Evolutionary conservation across 2,113 vertebrate genomes (phyloP).

Genomic region (Rhombomys opimus): DNA sequence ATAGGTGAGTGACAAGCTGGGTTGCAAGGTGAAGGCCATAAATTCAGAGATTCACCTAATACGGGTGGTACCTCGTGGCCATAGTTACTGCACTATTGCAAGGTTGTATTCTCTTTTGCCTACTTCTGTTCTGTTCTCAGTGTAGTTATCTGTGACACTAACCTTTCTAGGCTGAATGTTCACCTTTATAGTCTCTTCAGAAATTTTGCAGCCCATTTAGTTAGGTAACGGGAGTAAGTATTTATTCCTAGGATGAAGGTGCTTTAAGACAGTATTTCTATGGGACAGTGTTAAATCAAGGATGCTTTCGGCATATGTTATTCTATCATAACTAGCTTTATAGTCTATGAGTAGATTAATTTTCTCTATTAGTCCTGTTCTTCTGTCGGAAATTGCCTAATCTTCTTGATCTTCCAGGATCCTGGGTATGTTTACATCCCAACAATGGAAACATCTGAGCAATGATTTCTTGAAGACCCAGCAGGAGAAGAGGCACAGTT

Average conservation of each 20-base stretch:
- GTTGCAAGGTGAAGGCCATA: slow-evolving; percentile 10
- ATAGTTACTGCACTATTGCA: not conserved
- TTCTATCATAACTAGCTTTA: not conserved
- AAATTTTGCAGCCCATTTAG: not conserved
- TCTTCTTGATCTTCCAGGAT: slow-evolving; percentile 88
- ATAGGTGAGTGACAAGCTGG: not conserved
- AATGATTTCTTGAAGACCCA: slow-evolving; percentile 99
- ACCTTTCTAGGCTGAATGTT: slow-evolving; percentile 1
- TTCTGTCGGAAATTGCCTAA: not conserved
- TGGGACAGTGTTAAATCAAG: not conserved
- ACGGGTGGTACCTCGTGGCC: not conserved
- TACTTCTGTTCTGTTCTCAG: not conserved
- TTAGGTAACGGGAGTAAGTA: not conserved
- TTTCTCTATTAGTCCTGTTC: not conserved
- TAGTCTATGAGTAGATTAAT: not conserved
- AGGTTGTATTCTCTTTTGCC: not conserved
- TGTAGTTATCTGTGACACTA: slow-evolving; percentile 17
- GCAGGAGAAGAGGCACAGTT: slow-evolving; percentile 98
- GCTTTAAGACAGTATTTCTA: not conserved
- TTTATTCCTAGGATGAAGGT: not conserved
- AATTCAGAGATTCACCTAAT: not conserved
- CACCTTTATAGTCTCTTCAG: not conserved
- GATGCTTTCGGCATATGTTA: not conserved
- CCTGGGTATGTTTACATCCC: slow-evolving; percentile 97
- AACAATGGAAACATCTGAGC: slow-evolving; percentile 99